phyloP scores from a whole-genome alignment of 2,888 invertebrate species.

The Adela reaumurella region DNA sequence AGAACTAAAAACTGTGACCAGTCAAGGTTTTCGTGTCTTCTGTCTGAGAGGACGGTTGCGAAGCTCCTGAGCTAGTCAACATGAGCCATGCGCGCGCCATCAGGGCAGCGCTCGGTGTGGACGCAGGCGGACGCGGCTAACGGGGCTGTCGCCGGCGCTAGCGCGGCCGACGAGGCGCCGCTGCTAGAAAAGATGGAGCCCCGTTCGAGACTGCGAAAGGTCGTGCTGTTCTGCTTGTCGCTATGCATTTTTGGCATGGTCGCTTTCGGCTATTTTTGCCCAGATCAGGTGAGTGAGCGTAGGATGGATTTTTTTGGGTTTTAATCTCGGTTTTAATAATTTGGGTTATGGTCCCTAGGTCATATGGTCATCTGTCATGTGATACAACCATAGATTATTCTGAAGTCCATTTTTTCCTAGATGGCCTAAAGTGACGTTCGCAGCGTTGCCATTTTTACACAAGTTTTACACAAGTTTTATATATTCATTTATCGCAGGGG shows the following conservation, averaged over 20 bases:
- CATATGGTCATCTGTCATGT: no score
- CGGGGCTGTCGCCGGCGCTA: neutral
- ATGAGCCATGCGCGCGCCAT: neutral
- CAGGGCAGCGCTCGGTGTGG: neutral
- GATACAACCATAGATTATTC: constrained; percentile 2
- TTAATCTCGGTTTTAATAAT: no score
- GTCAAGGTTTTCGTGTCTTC: no score
- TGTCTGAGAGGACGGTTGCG: no score
- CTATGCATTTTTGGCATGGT: constrained; percentile 83
- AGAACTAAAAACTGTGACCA: no score
- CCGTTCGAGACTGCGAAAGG: constrained; percentile 73
- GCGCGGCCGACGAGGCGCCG: neutral
- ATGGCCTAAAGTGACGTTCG: no score
- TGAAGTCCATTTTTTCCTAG: no score
- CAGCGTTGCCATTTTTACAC: no score
- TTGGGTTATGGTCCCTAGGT: no score
- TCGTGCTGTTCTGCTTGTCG: constrained; percentile 76
- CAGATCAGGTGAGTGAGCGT: constrained; percentile 66
- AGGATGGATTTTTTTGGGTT: no score
- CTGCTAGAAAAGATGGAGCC: constrained; percentile 79
- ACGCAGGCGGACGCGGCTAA: neutral
- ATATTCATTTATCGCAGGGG: no score
- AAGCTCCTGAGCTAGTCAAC: neutral
- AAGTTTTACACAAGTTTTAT: no score
- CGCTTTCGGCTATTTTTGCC: constrained; percentile 87